A percentile compares a stretch with the other conserved stretches of the same genome.
These are phyloP conservation scores for Sepioteuthis lessoniana DNA, from an alignment of 2,888 invertebrate species.

Conservation along the genomic window DNA sequence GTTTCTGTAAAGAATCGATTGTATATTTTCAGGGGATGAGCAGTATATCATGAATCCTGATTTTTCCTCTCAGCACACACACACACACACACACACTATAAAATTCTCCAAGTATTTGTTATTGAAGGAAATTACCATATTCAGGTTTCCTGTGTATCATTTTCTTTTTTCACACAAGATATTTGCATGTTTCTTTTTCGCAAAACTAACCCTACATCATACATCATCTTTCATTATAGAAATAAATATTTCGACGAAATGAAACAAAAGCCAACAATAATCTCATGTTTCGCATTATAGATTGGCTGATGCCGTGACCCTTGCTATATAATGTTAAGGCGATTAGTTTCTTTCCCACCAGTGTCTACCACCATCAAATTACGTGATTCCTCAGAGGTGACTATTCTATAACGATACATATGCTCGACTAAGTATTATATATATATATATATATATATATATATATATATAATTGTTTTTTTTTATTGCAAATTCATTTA, in stretches of 20 bases:
- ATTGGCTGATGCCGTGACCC: neutral
- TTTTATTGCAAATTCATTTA: too few relatives aligned
- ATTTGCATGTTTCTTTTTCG: neutral
- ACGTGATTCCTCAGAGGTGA: neutral
- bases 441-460: too few relatives aligned
- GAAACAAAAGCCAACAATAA: neutral
- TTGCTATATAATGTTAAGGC: neutral
- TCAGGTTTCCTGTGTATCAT: neutral
- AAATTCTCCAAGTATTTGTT: too few relatives aligned
- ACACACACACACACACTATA: too few relatives aligned
- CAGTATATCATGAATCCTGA: too few relatives aligned
- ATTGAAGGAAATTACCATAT: too few relatives aligned
- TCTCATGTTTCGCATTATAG: neutral
- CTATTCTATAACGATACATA: neutral
- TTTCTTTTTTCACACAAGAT: neutral
- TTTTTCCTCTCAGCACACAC: too few relatives aligned
- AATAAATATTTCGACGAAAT: constrained; percentile 6
- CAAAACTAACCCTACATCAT: neutral
- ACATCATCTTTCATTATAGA: neutral
- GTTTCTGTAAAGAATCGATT: too few relatives aligned
- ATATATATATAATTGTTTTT: neutral
- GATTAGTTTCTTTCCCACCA: neutral
- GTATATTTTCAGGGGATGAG: too few relatives aligned
- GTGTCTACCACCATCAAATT: neutral
- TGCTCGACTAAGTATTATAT: too few relatives aligned